These are phyloP conservation scores for Ceyx margarethae DNA, from an alignment of 2,113 vertebrate species.

Conservation along the genomic window DNA sequence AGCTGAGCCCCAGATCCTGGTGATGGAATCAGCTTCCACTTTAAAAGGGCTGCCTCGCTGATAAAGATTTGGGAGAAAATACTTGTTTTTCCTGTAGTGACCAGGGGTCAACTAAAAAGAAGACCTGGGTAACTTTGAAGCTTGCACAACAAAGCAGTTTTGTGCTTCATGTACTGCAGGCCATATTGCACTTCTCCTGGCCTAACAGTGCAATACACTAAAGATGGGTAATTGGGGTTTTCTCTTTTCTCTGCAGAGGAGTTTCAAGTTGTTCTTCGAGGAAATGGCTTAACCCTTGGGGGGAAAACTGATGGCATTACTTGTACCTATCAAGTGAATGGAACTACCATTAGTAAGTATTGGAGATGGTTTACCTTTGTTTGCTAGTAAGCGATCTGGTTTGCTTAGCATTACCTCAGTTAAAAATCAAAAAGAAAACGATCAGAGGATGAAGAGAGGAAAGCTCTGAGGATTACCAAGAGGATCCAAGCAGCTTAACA, in stretches of 20 bases:
- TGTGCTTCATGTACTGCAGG: neutral
- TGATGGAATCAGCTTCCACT: neutral
- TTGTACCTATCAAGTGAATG: slow-evolving; percentile 83
- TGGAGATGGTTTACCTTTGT: rapidly evolving
- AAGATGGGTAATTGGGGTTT: neutral
- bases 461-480: neutral
- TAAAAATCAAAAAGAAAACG: rapidly evolving
- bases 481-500: neutral
- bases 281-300: slow-evolving; percentile 84
- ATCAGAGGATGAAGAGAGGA: neutral
- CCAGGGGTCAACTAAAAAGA: neutral
- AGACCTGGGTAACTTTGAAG: neutral
- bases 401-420: neutral
- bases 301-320: slow-evolving; percentile 67
- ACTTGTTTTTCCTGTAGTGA: neutral
- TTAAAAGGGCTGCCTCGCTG: neutral
- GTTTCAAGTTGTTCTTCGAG: slow-evolving; percentile 88
- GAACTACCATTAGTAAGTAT: slow-evolving; percentile 83
- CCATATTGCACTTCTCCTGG: neutral
- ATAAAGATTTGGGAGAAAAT: neutral
- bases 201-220: neutral
- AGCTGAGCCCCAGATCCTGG: neutral
- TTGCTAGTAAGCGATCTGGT: neutral
- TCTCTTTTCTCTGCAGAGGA: slow-evolving; percentile 79
- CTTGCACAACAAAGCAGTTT: neutral